Percentiles rank a stretch among this genome's conserved stretches.
These are phyloP conservation scores for Neomonachus schauinslandi DNA, from an alignment of 2,113 vertebrate genomes.

Conservation along the genomic window DNA sequence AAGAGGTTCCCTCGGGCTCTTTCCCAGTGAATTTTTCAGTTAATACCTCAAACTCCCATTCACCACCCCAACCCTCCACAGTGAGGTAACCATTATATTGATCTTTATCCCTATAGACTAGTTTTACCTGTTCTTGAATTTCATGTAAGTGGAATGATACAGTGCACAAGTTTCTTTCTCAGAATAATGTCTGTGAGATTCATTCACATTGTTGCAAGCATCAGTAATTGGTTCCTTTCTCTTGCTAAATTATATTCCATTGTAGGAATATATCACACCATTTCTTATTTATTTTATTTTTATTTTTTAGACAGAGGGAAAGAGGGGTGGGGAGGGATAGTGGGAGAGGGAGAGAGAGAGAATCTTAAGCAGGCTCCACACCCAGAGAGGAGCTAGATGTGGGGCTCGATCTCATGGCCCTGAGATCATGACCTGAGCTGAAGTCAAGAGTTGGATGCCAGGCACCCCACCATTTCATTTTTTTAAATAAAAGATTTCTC, in stretches of 20 bases:
- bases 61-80: fast-evolving
- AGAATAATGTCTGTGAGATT: neutral
- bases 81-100: too few species aligned
- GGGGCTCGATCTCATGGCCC: neutral
- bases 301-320: neutral
- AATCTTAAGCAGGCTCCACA: neutral
- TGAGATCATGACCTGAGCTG: neutral
- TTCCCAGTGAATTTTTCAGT: neutral
- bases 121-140: neutral
- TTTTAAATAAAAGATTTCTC: neutral
- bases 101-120: neutral
- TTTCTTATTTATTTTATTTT: neutral
- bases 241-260: neutral
- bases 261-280: neutral
- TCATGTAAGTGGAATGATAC: neutral
- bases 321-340: neutral
- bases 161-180: neutral
- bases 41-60: neutral
- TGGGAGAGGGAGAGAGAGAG: neutral
- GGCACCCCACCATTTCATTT: neutral
- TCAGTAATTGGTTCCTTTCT: neutral
- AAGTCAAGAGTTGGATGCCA: neutral
- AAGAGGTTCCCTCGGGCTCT: neutral
- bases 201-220: too few species aligned
- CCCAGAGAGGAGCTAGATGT: neutral